Conservation (phyloP, 2,797 vertebrate species). For the Diceros bicornis region DNA sequence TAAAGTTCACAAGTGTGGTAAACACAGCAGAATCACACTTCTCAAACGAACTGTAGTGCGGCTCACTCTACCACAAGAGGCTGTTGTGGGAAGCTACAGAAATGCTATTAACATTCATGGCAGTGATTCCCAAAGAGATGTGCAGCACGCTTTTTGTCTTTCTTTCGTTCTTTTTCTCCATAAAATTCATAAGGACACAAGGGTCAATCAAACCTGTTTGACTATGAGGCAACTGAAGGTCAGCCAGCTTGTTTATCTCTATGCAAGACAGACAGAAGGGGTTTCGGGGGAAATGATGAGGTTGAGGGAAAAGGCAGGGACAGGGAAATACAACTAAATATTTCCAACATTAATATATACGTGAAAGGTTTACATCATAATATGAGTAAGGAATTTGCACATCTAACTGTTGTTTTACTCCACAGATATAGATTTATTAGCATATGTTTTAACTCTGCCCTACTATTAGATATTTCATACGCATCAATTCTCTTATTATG, state of each 20-base stretch:
- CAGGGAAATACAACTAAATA: conserved; percentile 85
- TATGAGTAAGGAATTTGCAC: conserved; percentile 76
- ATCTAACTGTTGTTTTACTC: conserved; percentile 67
- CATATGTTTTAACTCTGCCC: conserved; percentile 24
- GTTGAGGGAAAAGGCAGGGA: conserved; percentile 76
- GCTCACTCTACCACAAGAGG: conserved; percentile 92
- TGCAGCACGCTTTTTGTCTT: conserved; percentile 89
- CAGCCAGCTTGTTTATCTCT: conserved; percentile 92
- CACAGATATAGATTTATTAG: conserved; percentile 64
- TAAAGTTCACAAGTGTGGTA: conserved; percentile 95
- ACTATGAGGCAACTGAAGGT: conserved; percentile 91
- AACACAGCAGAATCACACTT: conserved; percentile 94
- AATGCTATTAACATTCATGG: conserved; percentile 94
- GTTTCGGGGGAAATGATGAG: conserved; percentile 84
- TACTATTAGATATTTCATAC: conserved; percentile 51
- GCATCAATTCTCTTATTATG: conserved; percentile 46
- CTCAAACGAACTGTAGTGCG: conserved; percentile 93
- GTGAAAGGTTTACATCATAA: conserved; percentile 62
- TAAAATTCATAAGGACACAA: conserved; percentile 89
- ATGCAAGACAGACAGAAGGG: conserved; percentile 91
- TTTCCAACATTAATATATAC: conserved; percentile 81
- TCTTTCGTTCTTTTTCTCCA: conserved; percentile 74
- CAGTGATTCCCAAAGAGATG: conserved; percentile 92
- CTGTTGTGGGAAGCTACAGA: conserved; percentile 93
- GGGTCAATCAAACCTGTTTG: conserved; percentile 91